phyloP scores from a whole-genome alignment of 2,888 invertebrate species.

The Erynnis tages region DNA sequence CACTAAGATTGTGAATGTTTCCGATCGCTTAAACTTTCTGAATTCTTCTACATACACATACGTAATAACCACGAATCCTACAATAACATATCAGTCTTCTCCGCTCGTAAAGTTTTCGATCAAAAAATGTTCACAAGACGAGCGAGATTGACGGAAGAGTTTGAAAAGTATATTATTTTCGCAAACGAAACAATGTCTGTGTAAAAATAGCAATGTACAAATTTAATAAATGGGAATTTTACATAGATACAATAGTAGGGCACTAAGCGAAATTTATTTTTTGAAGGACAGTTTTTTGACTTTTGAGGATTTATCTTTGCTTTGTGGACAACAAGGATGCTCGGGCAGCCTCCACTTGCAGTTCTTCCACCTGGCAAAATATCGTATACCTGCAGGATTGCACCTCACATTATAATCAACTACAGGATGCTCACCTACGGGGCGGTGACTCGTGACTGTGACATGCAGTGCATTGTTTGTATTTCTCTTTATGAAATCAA shows the following conservation, averaged over 20 bases:
- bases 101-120: constrained; percentile 73
- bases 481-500: constrained; percentile 32
- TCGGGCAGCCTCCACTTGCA: constrained; percentile 89
- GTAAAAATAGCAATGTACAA: constrained; percentile 79
- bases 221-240: constrained; percentile 68
- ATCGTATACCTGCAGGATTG: constrained; percentile 88
- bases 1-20: constrained; percentile 56
- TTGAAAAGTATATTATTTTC: constrained; percentile 44
- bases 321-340: constrained; percentile 84
- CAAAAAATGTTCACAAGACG: constrained; percentile 65
- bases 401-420: constrained; percentile 80
- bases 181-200: constrained; percentile 63
- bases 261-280: constrained; percentile 75
- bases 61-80: constrained; percentile 70
- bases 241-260: constrained; percentile 66
- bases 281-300: constrained; percentile 75
- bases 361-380: constrained; percentile 92
- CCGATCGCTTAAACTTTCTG: constrained; percentile 56
- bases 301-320: constrained; percentile 79
- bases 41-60: constrained; percentile 53
- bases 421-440: constrained; percentile 72
- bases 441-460: constrained; percentile 49
- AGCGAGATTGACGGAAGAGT: constrained; percentile 69
- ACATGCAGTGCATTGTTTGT: constrained; percentile 52
- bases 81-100: constrained; percentile 78